A percentile compares a stretch with the other conserved stretches of the same genome.
Evolutionary conservation across 2,888 invertebrate genomes (phyloP).

Genomic region (Sinodicranocentrus sp.): DNA sequence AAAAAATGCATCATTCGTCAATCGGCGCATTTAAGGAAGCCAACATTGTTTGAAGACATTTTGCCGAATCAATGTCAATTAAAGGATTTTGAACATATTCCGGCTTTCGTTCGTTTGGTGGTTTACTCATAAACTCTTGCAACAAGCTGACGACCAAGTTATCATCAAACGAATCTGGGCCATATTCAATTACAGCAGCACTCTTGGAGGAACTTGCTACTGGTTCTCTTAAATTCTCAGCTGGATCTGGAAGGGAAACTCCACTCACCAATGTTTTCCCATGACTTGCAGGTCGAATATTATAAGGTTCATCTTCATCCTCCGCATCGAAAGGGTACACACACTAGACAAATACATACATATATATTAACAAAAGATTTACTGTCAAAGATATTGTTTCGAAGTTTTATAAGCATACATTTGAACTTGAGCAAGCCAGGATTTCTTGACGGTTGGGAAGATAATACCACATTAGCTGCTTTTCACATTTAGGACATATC

Average conservation of each 20-base stretch:
- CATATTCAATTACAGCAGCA: too few relatives aligned
- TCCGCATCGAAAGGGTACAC: conserved; percentile 11
- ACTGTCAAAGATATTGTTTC: too few relatives aligned
- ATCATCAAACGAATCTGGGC: too few relatives aligned
- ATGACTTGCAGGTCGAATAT: too few relatives aligned
- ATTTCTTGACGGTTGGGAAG: background rate
- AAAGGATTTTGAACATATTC: background rate
- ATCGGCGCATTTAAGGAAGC: background rate
- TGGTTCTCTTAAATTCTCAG: too few relatives aligned
- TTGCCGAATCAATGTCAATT: background rate
- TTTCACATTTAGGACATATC: background rate
- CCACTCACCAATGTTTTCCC: too few relatives aligned
- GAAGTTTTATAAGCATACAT: too few relatives aligned
- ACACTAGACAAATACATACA: conserved; percentile 2
- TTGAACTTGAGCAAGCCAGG: background rate
- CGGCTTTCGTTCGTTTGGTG: background rate
- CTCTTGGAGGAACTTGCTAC: too few relatives aligned
- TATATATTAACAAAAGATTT: too few relatives aligned
- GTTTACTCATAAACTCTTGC: background rate
- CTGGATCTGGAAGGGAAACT: too few relatives aligned
- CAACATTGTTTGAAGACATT: background rate
- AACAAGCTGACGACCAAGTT: background rate
- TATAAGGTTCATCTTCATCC: background rate
- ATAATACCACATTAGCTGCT: conserved; percentile 17
- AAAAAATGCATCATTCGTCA: too few relatives aligned